These are phyloP conservation scores for Syngnathus typhle DNA, from an alignment of 2,113 vertebrate genomes.

Conservation along the genomic window DNA sequence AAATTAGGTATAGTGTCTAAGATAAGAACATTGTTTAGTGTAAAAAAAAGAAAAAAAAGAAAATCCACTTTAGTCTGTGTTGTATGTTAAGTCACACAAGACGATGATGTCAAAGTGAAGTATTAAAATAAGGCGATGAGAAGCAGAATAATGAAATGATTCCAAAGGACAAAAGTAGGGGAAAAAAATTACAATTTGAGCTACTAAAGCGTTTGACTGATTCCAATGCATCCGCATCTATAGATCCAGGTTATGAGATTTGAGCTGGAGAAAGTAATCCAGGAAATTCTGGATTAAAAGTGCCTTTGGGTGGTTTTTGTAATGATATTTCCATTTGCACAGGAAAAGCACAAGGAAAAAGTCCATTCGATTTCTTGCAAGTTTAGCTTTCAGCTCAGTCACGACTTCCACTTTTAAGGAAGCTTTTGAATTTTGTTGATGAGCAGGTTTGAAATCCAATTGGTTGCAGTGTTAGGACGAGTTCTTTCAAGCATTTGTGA, in stretches of 20 bases:
- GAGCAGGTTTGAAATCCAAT: not conserved
- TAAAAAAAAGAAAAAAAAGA: not conserved
- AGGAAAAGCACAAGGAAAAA: not conserved
- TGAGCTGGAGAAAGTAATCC: conserved; percentile 4
- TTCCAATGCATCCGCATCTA: not conserved
- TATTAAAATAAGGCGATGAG: not conserved
- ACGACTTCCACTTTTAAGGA: not conserved
- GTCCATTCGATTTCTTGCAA: not conserved
- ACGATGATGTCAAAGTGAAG: not conserved
- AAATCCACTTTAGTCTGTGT: not conserved
- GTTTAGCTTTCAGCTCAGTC: not conserved
- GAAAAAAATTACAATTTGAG: not conserved
- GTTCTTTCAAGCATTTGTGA: conserved; percentile 9
- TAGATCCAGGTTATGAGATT: not conserved
- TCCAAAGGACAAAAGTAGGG: not conserved
- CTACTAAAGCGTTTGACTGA: not conserved
- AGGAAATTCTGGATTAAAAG: conserved; percentile 31
- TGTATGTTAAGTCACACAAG: not conserved
- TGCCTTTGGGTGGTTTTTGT: conserved; percentile 46
- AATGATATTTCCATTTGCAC: conserved; percentile 2
- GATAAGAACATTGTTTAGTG: not conserved
- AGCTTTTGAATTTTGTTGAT: not conserved
- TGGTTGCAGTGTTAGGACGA: not conserved
- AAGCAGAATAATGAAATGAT: not conserved
- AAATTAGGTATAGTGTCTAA: not conserved